Evolutionary conservation across 2,888 invertebrate species (phyloP).

Genomic region (Nebria brevicollis): DNA sequence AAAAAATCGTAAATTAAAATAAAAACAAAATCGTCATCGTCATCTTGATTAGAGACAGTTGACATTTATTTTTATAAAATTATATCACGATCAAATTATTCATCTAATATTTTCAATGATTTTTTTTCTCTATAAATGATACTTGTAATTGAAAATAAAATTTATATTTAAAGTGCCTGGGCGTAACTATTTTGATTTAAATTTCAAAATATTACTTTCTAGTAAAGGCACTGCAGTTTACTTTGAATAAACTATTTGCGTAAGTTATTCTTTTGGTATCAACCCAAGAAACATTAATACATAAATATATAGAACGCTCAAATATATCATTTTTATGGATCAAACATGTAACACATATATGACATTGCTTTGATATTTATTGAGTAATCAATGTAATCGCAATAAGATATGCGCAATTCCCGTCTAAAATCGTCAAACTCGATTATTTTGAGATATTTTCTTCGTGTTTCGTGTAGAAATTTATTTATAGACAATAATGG

Average conservation of each 20-base stretch:
- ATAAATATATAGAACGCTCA: too few relatives aligned
- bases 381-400: too few relatives aligned
- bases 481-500: too few relatives aligned
- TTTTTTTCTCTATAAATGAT: conserved; percentile 3
- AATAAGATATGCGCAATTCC: too few relatives aligned
- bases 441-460: too few relatives aligned
- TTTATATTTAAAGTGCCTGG: conserved; percentile 1
- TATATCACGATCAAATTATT: conserved; percentile 3
- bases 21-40: conserved; percentile 6
- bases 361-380: too few relatives aligned
- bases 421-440: too few relatives aligned
- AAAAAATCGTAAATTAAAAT: conserved; percentile 14
- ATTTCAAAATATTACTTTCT: not conserved
- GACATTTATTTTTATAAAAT: not conserved
- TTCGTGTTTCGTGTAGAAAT: too few relatives aligned
- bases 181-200: not conserved
- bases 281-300: too few relatives aligned
- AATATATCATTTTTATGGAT: too few relatives aligned
- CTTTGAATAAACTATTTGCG: not conserved
- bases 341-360: too few relatives aligned
- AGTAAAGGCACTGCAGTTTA: not conserved
- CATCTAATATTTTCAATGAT: not conserved
- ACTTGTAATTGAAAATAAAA: conserved; percentile 7
- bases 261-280: not conserved
- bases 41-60: not conserved